A percentile compares a stretch with the other conserved stretches of the same genome.
Conservation (phyloP, 2,113 vertebrate genomes). For the Trichomycterus rosablanca region DNA sequence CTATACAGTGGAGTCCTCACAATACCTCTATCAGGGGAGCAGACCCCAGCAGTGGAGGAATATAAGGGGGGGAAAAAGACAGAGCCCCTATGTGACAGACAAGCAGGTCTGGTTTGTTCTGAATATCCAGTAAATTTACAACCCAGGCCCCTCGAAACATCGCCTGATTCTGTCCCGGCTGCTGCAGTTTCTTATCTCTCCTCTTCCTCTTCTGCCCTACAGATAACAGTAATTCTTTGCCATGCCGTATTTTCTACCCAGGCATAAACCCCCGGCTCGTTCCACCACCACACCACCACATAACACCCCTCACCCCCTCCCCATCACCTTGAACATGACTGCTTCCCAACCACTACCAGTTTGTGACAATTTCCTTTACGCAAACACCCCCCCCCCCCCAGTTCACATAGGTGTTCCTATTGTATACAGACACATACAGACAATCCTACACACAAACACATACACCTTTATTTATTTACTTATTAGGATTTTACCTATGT, state of each 20-base stretch:
- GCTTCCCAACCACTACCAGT: constrained; percentile 24
- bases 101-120: constrained; percentile 77
- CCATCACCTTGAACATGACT: constrained; percentile 2
- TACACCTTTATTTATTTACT: too few relatives aligned
- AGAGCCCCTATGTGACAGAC: constrained; percentile 81
- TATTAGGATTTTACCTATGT: too few relatives aligned
- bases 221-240: constrained; percentile 99
- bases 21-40: constrained; percentile 90
- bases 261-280: constrained; percentile 30
- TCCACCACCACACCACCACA: constrained; percentile 32
- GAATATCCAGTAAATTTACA: constrained; percentile 92
- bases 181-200: constrained; percentile 86
- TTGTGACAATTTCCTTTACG: constrained; percentile 17
- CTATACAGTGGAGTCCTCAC: constrained; percentile 84
- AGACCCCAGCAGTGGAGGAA: constrained; percentile 61
- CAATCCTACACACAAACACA: too few relatives aligned
- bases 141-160: constrained; percentile 60
- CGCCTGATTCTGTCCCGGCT: constrained; percentile 73
- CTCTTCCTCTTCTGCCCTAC: constrained; percentile 89
- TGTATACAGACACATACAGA: too few relatives aligned
- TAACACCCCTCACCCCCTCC: constrained; percentile 27
- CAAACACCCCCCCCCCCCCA: too few relatives aligned
- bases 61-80: constrained; percentile 53
- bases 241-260: constrained; percentile 72
- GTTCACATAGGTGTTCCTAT: too few relatives aligned